Evolutionary conservation across 1,140 invertebrate genomes (phyloP), one percentile per base, ranked within the genome.

Genomic region (Nephotettix cincticeps): DNA sequence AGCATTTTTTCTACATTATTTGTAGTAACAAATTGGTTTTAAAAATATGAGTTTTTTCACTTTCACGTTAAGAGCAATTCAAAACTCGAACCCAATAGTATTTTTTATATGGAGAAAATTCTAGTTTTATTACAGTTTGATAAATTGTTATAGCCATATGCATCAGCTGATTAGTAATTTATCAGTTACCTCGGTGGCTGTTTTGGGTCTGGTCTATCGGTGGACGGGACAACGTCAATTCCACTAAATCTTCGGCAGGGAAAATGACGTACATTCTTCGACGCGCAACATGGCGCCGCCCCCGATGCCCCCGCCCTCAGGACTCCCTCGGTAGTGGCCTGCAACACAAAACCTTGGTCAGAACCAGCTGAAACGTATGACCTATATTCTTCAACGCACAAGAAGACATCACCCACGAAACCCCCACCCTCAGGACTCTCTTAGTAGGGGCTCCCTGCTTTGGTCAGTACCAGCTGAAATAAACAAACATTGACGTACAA

Each of bases 201-300:
- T 63, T 66, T 29, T 70, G 68, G 32, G 28, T 72, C 43, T 65
- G 47, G 19, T 47, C 51, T 28, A 14, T 28, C 11, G 68, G 25
- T 51, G 75, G 73, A 69, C 72, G 71, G 63, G 68, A 56, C 32
- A 76, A 69, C 68, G 75, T 75, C 45, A 76, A 71, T 68, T 76
- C 73, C 69, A 76, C 73, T 72, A 76, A 70, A 70, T 76, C 75
- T 74, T 76, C 75, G 69, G 75, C 75, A 72, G 75, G 75, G 70
- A 76, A 76, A 73, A 76, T 76, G 75, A 76, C 75, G 71, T 76
- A 76, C 75, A 76, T 76, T 71, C 75, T 76, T 73, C 75, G 72
- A 54, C 67, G 70, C 73, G 70, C 75, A 73, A 73, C 75, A 76
- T 75, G 63, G 76, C 73, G 61, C 75, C 75, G 68, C 51, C 51